Evolutionary conservation across 2,888 invertebrate genomes (phyloP), one percentile per base, ranked within the genome.

Genomic region (Diaperis boleti): DNA sequence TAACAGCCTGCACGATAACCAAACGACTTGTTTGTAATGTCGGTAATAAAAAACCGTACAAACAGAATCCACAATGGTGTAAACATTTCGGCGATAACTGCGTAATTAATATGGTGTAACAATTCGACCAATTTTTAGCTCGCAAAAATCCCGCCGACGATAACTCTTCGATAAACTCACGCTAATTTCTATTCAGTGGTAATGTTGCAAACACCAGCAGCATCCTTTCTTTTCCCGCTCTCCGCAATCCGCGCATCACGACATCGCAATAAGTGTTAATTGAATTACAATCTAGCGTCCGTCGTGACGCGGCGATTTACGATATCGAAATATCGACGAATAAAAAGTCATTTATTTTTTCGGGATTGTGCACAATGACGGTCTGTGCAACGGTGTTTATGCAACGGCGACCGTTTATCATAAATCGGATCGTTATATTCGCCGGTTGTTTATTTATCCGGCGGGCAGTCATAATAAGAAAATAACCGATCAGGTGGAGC

Each of bases 391-490:
- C 15, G 33, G 15, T 45, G 57, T 57, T 57, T 57, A 45, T 57
- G 57, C 41, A 26, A 37, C 31, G n/a, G 22, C 7, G 5, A n/a
- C 10, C 8, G 35, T 59, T 59, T 59, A 59, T 59, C 49, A 22
- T 35, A 42, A 39, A 26, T 33, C 42, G 20, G 31, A 55, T 55
- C 42, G 17, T 14, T 41, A 29, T 35, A 39, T 33, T 33, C 20
- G 37, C 56, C n/a, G 13, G 11, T 15, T 59, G 63, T 63, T 63
- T 63, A 59, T 63, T 63, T 63, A 63, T 63, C 33, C 41, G 11
- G 18, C 22, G 47, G 45, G 45, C 59, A 59, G 63, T 54, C 63
- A 63, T 63, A 63, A 59, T 63, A 63, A 54, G 54, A 62, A 63
- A 52, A 44, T 39, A 44, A 15, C 18, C 26, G 26, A 33, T 62